These are phyloP conservation scores for Synanthedon vespiformis DNA, from an alignment of 2,888 invertebrate species.

Conservation along the genomic window DNA sequence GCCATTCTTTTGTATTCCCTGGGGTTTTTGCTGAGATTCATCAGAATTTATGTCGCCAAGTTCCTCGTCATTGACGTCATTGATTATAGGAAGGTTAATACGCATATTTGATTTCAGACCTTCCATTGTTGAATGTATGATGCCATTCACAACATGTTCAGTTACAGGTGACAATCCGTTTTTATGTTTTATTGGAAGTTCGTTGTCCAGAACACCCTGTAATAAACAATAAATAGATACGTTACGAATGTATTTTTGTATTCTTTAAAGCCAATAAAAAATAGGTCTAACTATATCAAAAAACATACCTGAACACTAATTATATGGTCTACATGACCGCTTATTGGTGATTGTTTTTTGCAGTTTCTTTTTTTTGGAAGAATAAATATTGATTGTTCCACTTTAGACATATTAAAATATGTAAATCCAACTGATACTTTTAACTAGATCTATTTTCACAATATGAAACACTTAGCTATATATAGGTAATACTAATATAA, in stretches of 20 bases:
- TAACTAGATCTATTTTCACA: too few relatives aligned
- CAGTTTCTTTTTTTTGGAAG: slow-evolving; percentile 72
- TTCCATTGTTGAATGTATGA: slow-evolving; percentile 58
- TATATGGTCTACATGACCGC: slow-evolving; percentile 73
- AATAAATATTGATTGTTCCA: slow-evolving; percentile 69
- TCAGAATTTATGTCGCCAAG: slow-evolving; percentile 32
- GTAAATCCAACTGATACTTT: background rate
- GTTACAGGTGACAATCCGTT: slow-evolving; percentile 59
- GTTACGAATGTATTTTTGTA: background rate
- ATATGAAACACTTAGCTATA: too few relatives aligned
- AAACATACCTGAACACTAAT: slow-evolving; percentile 68
- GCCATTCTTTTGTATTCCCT: slow-evolving; percentile 42
- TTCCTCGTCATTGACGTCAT: slow-evolving; percentile 66
- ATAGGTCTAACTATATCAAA: background rate
- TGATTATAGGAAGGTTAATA: slow-evolving; percentile 58
- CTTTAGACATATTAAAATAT: slow-evolving; percentile 38
- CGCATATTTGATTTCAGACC: slow-evolving; percentile 60
- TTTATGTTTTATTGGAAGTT: slow-evolving; percentile 49
- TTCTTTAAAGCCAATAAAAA: too few relatives aligned
- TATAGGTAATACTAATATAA: too few relatives aligned
- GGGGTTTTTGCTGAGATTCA: slow-evolving; percentile 19
- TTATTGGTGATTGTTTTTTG: slow-evolving; percentile 59
- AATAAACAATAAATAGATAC: slow-evolving; percentile 9
- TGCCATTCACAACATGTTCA: slow-evolving; percentile 53
- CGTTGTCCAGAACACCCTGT: slow-evolving; percentile 54